Conservation (phyloP, 2,797 vertebrate species). For the Acomys russatus region DNA sequence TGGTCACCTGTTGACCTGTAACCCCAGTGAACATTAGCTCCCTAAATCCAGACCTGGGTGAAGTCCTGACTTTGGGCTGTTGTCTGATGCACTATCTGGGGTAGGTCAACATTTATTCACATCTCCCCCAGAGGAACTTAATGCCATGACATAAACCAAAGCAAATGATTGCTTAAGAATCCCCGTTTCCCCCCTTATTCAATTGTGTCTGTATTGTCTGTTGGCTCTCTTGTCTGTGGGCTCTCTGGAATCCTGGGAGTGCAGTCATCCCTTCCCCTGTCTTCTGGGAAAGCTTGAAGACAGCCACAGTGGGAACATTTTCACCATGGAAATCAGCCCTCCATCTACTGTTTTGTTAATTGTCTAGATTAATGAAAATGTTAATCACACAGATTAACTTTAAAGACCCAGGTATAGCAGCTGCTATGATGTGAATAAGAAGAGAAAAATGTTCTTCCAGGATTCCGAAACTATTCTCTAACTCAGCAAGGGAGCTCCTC, state of each 20-base stretch:
- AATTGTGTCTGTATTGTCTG: background rate
- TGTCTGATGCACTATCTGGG: background rate
- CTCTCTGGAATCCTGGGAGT: accelerated
- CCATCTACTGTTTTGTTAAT: background rate
- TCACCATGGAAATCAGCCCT: background rate
- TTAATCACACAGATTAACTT: conserved; percentile 21
- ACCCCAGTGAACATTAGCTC: background rate
- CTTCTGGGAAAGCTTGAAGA: too few relatives aligned
- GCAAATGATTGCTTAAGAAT: background rate
- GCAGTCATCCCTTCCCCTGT: background rate
- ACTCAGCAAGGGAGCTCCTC: background rate
- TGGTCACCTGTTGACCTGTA: background rate
- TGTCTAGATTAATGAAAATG: background rate
- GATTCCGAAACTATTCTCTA: conserved; percentile 34
- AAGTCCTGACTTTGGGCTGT: background rate
- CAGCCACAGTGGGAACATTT: background rate
- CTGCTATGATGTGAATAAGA: background rate
- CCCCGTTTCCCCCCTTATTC: too few relatives aligned
- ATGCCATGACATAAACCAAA: background rate
- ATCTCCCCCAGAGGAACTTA: background rate
- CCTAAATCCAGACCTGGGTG: background rate
- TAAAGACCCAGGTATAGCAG: background rate
- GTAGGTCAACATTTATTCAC: background rate
- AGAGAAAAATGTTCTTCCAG: background rate
- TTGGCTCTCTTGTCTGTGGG: accelerated